Base-by-base conservation (phyloP, 1,140 invertebrate species). In the Caenorhabditis briggsae region DNA sequence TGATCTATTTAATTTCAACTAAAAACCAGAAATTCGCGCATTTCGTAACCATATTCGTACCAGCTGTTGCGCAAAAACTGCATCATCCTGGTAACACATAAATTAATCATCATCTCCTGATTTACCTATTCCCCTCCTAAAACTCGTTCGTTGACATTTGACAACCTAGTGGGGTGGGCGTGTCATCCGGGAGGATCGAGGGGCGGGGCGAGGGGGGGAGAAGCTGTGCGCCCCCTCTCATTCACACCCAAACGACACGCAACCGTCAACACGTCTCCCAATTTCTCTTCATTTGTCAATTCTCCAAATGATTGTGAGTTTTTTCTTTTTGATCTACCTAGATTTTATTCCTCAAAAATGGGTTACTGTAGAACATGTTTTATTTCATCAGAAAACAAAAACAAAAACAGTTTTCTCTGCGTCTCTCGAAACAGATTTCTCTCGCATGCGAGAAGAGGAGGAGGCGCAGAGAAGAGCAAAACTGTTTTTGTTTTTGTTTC, bases 41-140 rank as follows among this genome's bases (percentile, higher is more conserved):
- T 53, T 53, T 58, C 56, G n/a, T 58, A 14, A 58, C 18, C n/a
- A 61, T 23, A 8, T 61, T 61, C 5, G 23, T 33, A 53, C 70
- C 70, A 78, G 70, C 70, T 78, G 70, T 78, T 78, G 70, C 70
- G 70, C n/a, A 48, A 78, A n/a, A 46, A 20, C 70, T 78, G 23
- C 70, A n/a, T 14, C 18, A 48, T 14, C 23, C 70, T 78, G 23
- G n/a, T n/a, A 78, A 20, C 70, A 43, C 64, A 78, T 78, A n/a
- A 78, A 78, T 78, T 78, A 78, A 53, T 78, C 43, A 78, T 78
- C 46, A 41, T 65, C 33, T 46, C 25, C 12, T 20, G 46, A 70
- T 41, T 70, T 70, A 12, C 9, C 18, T 46, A 25, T 41, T 11
- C 14, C n/a, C 64, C 46, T 46, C 41, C 5, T 43, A 11, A 7